Evolutionary conservation across 2,113 vertebrate genomes (phyloP), one percentile per base, ranked within the genome.

Genomic region (Trematocara stigmaticum): DNA sequence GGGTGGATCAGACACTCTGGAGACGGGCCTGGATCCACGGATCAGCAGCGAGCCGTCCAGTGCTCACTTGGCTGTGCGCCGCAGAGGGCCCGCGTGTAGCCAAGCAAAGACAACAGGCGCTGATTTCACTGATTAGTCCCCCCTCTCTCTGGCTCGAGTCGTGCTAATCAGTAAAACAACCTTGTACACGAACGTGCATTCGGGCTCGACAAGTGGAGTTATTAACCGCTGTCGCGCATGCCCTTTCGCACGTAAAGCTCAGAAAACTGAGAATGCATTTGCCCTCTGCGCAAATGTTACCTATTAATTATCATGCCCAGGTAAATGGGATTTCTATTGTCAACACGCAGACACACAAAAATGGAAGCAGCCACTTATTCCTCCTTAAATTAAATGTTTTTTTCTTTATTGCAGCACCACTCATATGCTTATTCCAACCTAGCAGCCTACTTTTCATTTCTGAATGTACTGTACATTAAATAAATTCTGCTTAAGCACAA

Each of bases 41-140:
- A 84, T 89, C 83, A 10, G 31, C 88, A 76, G 89, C 18, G 79
- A 59, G 82, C 29, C 40, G 89, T 66, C 81, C 84, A 6, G 89
- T 15, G 10, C 18, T 66, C 90, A 83, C 78, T 89, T 83, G 80
- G 82, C 93, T 69, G 90, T 74, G 88, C 3, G 81, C 85, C 84
- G 23, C 92, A 18, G 42, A 78, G 91, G 90, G 84, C 86, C 69
- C 59, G 29, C 84, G 91, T 84, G 89, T 38, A 89, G 83, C 87
- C 92, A 79, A 91, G 91, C 92, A 87, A 49, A 94, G 84, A 93
- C 87, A 92, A 85, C 93, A 76, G 89, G 23, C 20, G 42, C 92
- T 84, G 92, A 90, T 92, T 88, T 86, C 61, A 1, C 93, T 84
- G 93, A 94, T 93, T 90, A 90, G 92, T 89, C 85, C 86, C 89